Base-by-base conservation (phyloP, 2,888 invertebrate species). In the Drosophila kanekoi region DNA sequence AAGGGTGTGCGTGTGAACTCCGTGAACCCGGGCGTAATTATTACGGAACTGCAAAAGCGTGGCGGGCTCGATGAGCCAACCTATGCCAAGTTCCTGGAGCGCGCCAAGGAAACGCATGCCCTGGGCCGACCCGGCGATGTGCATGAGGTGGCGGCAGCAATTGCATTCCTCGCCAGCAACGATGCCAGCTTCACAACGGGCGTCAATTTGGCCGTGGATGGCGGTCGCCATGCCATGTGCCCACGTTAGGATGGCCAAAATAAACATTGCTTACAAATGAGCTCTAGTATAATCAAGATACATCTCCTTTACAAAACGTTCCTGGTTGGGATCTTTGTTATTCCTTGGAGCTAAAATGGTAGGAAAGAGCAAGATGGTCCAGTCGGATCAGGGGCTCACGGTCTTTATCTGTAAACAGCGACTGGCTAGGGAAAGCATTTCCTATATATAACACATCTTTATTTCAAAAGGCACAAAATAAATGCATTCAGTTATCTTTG, bases 171-270 rank as follows among this genome's bases (percentile, higher is more conserved):
- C 62, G 98, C 99, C 0, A 97, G 98, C 72, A 96, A 96, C 58
- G 94, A 95, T 72, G 96, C 98, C 3, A 97, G 96, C 79, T 98
- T 97, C 90, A 97, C 97, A 4, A 99, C 99, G 9, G 99, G 98
- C 4, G 96, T 94, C 5, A 96, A 95, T 62, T 81, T 99, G 23
- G 96, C 98, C 0, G 96, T 99, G 0, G 99, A 99, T 92, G 99
- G 99, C 20, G 99, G 99, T 0, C 94, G 98, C 48, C 97, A 98
- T 92, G 97, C 96, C 6, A 96, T 98, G 96, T 98, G 98, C 87
- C 98, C 98, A 10, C 95, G 98, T 87, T 97, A 94, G 72, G 95
- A 1, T 32, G 9, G n/a, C 3, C 4, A 38, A 1, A 38, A 33
- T 38, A 13, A 45, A 33, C 1, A 44, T 13, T 10, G 10, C 28